phyloP scores from a whole-genome alignment of 2,113 vertebrate genomes.

The Cyphomyrus discorhynchus region DNA sequence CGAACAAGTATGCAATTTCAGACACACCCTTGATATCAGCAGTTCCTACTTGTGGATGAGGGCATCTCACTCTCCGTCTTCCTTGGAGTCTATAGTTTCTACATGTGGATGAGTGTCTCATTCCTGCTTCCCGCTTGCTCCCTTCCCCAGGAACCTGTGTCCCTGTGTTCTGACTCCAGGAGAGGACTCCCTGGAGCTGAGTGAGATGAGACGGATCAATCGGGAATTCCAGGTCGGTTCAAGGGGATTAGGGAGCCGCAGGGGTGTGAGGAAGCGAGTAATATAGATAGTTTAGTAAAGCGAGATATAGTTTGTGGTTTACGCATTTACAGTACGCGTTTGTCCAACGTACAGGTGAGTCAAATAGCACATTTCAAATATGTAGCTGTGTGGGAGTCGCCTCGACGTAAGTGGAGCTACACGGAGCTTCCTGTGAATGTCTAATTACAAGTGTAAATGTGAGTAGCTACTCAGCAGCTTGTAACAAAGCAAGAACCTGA shows the following conservation, averaged over 20 bases:
- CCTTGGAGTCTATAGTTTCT: background rate
- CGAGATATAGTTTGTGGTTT: background rate
- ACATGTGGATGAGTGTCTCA: background rate
- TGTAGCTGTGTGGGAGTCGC: too few relatives aligned
- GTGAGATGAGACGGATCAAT: slow-evolving; percentile 72
- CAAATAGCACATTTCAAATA: too few relatives aligned
- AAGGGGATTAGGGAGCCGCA: background rate
- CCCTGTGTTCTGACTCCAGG: slow-evolving; percentile 63
- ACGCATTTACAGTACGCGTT: too few relatives aligned
- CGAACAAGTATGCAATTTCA: background rate
- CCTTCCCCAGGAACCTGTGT: slow-evolving; percentile 60
- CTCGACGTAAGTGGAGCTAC: too few relatives aligned
- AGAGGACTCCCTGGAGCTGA: slow-evolving; percentile 63
- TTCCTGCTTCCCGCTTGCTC: background rate
- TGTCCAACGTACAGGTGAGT: too few relatives aligned
- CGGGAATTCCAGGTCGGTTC: slow-evolving; percentile 72
- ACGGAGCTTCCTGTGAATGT: too few relatives aligned
- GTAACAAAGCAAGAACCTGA: too few relatives aligned
- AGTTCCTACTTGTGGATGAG: background rate
- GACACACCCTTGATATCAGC: background rate
- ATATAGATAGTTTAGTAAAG: background rate
- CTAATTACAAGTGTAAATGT: too few relatives aligned
- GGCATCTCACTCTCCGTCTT: background rate
- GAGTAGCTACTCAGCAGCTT: too few relatives aligned
- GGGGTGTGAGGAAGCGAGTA: background rate